phyloP scores from a whole-genome alignment of 2,797 vertebrate species.

The Semotilus atromaculatus region DNA sequence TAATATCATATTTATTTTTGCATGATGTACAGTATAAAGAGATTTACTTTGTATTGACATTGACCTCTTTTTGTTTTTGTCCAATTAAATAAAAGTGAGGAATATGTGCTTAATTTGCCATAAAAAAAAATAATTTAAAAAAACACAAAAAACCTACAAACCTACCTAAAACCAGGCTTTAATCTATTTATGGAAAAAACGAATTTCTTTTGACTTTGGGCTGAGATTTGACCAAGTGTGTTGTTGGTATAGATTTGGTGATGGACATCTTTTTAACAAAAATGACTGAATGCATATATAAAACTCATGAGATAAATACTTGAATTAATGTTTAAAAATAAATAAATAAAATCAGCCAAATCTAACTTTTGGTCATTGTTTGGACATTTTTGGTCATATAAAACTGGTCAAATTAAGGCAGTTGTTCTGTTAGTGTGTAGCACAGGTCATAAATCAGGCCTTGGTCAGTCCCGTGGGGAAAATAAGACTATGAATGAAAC shows the following conservation, averaged over 20 bases:
- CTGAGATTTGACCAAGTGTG: neutral
- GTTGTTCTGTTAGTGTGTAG: neutral
- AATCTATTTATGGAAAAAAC: neutral
- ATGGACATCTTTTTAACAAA: neutral
- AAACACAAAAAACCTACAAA: neutral
- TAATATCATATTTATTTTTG: neutral
- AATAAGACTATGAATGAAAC: conserved; percentile 39
- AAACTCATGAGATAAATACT: too few relatives aligned
- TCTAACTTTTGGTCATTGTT: neutral
- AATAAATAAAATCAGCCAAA: neutral
- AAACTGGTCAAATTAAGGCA: neutral
- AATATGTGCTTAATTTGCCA: neutral
- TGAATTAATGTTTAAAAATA: neutral
- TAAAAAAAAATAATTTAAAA: neutral
- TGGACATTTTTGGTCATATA: neutral
- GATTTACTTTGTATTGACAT: neutral
- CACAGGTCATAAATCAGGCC: conserved; percentile 6
- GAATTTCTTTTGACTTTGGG: neutral
- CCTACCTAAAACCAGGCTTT: neutral
- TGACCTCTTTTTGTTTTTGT: neutral
- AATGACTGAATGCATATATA: neutral
- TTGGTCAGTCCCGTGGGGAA: neutral
- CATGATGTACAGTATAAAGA: neutral
- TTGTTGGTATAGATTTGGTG: neutral
- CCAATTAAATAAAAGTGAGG: neutral